Evolutionary conservation across 2,113 vertebrate genomes (phyloP).

Genomic region (Channa maculata): DNA sequence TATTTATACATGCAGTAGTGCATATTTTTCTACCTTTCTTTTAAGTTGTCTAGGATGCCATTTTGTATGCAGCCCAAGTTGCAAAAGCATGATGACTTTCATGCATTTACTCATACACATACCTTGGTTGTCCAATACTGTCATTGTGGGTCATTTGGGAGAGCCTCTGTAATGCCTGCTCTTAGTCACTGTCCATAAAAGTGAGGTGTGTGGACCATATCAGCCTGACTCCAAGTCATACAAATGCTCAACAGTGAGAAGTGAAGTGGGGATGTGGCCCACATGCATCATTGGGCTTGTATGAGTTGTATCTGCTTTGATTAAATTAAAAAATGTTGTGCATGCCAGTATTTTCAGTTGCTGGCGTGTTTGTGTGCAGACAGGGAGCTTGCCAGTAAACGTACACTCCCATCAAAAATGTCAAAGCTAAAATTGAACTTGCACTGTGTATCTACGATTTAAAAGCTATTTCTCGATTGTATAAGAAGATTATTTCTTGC

Average conservation of each 20-base stretch:
- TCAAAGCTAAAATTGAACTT: conserved; percentile 11
- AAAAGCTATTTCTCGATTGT: conserved; percentile 46
- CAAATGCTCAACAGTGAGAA: conserved; percentile 5
- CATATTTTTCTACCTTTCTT: neutral
- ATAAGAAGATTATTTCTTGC: conserved; percentile 70
- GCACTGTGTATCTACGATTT: conserved; percentile 5
- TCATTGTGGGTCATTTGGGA: conserved; percentile 24
- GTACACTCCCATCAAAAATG: neutral
- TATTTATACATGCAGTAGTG: neutral
- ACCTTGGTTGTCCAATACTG: neutral
- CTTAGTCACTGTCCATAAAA: conserved; percentile 26
- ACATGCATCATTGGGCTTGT: conserved; percentile 11
- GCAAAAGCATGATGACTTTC: conserved; percentile 3
- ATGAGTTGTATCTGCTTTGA: conserved; percentile 6
- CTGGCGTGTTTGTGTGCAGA: neutral
- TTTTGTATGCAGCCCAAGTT: neutral
- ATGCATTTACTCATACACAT: neutral
- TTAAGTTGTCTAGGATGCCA: neutral
- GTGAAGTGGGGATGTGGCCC: conserved; percentile 22
- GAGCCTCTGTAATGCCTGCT: conserved; percentile 15
- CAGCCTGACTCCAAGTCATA: conserved; percentile 39
- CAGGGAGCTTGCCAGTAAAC: neutral
- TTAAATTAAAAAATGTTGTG: conserved; percentile 12
- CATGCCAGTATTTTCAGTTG: neutral
- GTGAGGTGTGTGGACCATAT: conserved; percentile 41